Evolutionary conservation across 2,113 vertebrate species (phyloP).

Genomic region (Phainopepla nitens): DNA sequence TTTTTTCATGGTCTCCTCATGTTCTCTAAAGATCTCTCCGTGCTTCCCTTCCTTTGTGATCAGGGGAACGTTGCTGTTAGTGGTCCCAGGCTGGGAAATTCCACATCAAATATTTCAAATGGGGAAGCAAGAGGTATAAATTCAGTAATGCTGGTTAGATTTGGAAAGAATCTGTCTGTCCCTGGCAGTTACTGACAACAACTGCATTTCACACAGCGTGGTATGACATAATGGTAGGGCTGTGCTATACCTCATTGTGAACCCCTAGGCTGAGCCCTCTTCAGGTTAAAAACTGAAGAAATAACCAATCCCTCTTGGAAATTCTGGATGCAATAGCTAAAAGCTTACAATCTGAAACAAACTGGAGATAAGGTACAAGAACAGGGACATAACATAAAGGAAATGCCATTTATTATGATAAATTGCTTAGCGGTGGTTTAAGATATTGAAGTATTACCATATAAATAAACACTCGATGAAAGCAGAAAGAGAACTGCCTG

Average conservation of each 20-base stretch:
- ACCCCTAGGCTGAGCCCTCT: neutral
- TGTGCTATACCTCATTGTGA: neutral
- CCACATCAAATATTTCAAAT: neutral
- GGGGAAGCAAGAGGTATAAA: neutral
- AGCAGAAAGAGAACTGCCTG: neutral
- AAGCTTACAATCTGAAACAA: neutral
- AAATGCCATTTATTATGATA: constrained; percentile 13
- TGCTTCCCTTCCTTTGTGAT: neutral
- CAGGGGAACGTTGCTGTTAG: neutral
- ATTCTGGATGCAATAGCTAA: neutral
- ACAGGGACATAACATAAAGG: neutral
- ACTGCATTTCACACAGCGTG: neutral
- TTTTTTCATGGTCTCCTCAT: neutral
- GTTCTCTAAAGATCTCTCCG: neutral
- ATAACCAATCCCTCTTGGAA: neutral
- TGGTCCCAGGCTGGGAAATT: neutral
- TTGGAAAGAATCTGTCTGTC: neutral
- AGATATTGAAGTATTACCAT: neutral
- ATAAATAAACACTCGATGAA: constrained; percentile 47
- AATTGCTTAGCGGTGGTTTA: neutral
- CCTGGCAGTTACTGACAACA: neutral
- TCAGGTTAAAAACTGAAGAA: neutral
- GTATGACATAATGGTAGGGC: neutral
- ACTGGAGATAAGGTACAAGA: neutral
- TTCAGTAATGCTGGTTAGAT: neutral